Conservation (phyloP, 2,113 vertebrate genomes). For the Loxodonta africana region DNA sequence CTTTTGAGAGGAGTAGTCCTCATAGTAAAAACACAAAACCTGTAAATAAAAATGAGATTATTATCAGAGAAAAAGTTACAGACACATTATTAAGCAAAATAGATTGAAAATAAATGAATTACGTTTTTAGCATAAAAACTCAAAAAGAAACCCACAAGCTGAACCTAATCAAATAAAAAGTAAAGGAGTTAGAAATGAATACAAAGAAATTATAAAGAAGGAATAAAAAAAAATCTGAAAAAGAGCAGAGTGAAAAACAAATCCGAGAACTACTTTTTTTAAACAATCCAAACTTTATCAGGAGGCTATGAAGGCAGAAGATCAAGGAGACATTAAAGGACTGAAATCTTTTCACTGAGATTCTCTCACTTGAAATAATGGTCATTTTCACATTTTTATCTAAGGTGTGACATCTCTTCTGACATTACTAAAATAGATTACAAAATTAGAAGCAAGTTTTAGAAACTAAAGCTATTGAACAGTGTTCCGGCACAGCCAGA, state of each 20-base stretch:
- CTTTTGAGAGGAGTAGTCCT: background rate
- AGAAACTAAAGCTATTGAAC: background rate
- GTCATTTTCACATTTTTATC: conserved; percentile 44
- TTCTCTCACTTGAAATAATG: conserved; percentile 40
- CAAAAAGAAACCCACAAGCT: background rate
- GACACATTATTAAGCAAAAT: background rate
- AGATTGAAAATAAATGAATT: background rate
- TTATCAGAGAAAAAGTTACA: background rate
- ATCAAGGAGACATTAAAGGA: background rate
- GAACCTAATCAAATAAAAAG: background rate
- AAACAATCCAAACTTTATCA: background rate
- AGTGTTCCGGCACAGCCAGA: background rate
- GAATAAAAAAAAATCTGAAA: background rate
- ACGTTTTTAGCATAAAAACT: background rate
- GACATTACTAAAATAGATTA: conserved; percentile 35
- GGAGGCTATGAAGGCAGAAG: background rate
- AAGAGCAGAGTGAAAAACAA: background rate
- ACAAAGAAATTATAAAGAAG: background rate
- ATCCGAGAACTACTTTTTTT: background rate
- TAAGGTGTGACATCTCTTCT: background rate
- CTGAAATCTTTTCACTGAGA: conserved; percentile 19
- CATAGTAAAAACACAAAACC: background rate
- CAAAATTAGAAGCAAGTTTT: conserved; percentile 51
- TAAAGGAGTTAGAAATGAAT: background rate
- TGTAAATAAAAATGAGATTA: background rate